A percentile compares a stretch with the other conserved stretches of the same genome.
Conservation (phyloP, 2,888 invertebrate species). For the Mythimna ferrago region DNA sequence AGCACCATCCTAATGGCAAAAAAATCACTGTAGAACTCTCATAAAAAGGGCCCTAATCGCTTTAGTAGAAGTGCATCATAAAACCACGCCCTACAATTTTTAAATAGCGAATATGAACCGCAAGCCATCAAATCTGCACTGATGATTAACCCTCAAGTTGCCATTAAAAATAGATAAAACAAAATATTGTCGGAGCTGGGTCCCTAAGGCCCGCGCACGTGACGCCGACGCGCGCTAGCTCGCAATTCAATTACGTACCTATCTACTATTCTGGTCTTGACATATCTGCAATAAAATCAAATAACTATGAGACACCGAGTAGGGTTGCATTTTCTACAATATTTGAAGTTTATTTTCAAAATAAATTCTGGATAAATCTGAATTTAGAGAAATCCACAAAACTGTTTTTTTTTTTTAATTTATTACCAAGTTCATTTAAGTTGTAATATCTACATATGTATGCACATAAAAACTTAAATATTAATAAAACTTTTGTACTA, state of each 20-base stretch:
- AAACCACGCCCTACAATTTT: constrained; percentile 63
- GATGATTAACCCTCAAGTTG: constrained; percentile 83
- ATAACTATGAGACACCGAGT: constrained; percentile 70
- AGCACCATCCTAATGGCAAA: constrained; percentile 35
- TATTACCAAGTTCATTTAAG: too few species aligned
- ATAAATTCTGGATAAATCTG: constrained; percentile 21
- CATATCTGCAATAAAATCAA: constrained; percentile 76
- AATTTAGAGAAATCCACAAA: neutral
- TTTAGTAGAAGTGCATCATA: constrained; percentile 58
- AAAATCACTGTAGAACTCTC: constrained; percentile 42
- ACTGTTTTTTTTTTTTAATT: too few species aligned
- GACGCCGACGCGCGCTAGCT: constrained; percentile 75
- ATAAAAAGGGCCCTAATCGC: constrained; percentile 59
- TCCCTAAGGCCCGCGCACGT: constrained; percentile 79
- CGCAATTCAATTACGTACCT: constrained; percentile 84
- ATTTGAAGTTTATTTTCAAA: constrained; percentile 36
- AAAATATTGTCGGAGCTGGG: constrained; percentile 81
- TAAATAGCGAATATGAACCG: constrained; percentile 70
- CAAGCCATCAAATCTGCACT: constrained; percentile 79
- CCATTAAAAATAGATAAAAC: constrained; percentile 89
- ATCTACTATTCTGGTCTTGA: constrained; percentile 73
- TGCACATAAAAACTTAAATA: too few species aligned
- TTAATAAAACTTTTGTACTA: too few species aligned
- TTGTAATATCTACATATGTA: too few species aligned
- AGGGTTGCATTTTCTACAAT: constrained; percentile 43